These are phyloP conservation scores for Apamea crenata DNA, from an alignment of 2,888 invertebrate species.

Conservation along the genomic window DNA sequence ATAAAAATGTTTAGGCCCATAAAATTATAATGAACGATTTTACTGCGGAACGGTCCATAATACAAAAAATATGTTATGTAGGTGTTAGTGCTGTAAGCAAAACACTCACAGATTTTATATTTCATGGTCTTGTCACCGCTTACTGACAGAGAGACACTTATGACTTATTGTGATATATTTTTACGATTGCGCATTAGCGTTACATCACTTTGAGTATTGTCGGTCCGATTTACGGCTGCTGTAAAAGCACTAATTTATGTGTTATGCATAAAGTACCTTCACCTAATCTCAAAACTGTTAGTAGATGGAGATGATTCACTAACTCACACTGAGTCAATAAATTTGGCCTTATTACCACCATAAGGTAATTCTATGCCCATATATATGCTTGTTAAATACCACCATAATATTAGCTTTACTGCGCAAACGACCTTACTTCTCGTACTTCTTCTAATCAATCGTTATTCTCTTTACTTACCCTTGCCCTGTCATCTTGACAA, in stretches of 20 bases:
- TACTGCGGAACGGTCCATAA: slow-evolving; percentile 26
- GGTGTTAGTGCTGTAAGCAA: slow-evolving; percentile 45
- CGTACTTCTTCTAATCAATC: neutral
- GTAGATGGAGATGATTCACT: neutral
- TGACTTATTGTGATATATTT: slow-evolving; percentile 66
- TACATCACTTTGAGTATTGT: slow-evolving; percentile 42
- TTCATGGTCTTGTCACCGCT: slow-evolving; percentile 64
- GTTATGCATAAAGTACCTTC: neutral
- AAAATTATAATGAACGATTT: slow-evolving; percentile 61
- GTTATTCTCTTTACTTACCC: neutral
- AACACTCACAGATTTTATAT: slow-evolving; percentile 43
- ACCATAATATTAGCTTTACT: neutral
- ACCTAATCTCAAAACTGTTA: neutral
- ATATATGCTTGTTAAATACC: neutral
- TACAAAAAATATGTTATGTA: no score
- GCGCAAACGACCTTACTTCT: no score
- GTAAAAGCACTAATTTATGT: neutral
- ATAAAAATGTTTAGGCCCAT: slow-evolving; percentile 54
- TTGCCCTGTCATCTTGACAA: no score
- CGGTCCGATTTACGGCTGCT: slow-evolving; percentile 7
- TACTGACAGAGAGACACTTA: slow-evolving; percentile 60
- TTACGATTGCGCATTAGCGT: slow-evolving; percentile 60
- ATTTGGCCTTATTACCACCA: neutral
- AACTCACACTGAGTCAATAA: no score
- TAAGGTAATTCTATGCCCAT: neutral